Base-by-base conservation (phyloP, 2,888 invertebrate genomes). In the Drosophila antonietae region DNA sequence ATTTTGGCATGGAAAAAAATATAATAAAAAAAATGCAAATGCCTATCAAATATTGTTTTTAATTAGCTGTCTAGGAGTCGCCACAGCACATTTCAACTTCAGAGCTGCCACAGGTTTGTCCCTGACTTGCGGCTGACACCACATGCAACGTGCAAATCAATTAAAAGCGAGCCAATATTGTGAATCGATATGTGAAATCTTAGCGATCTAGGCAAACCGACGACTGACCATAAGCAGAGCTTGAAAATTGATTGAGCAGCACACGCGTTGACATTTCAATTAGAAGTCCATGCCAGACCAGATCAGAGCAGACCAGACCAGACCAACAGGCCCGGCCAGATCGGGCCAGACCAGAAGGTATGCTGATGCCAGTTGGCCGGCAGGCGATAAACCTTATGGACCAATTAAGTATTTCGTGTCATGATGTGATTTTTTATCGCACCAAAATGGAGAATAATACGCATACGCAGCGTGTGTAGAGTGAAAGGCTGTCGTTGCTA, bases 211-310 rank as follows among this genome's bases (percentile, higher is more conserved):
- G 57, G 64, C 68, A 76, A 72, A 78, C 63, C 49, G 33, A 59
- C 51, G 33, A 14, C 51, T 18, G 78, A 51, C 65, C 77, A 77
- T 63, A 72, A 63, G 39, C 58, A 56, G 65, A 59, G 80, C 73
- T 58, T 65, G 68, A 68, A 71, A 84, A 81, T 84, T 81, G 82
- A 88, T 85, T 89, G 85, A 88, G 89, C 81, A 81, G 84, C 81
- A 70, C 66, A 76, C 64, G 84, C 78, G 90, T 73, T 90, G 88
- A 90, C 83, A 86, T 86, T 86, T 90, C 76, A 86, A 85, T 88
- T 85, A 83, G 86, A 89, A 85, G 75, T 76, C 74, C 70, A 66
- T 46, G 33, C 65, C 52, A 44, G 52, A 5, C 55, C 44, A 31
- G 57, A 20, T 43, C 51, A 28, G n/a, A 28, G 2, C 46, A 12